phyloP scores from a whole-genome alignment of 2,888 invertebrate genomes.

The Iselma pallidipennis region DNA sequence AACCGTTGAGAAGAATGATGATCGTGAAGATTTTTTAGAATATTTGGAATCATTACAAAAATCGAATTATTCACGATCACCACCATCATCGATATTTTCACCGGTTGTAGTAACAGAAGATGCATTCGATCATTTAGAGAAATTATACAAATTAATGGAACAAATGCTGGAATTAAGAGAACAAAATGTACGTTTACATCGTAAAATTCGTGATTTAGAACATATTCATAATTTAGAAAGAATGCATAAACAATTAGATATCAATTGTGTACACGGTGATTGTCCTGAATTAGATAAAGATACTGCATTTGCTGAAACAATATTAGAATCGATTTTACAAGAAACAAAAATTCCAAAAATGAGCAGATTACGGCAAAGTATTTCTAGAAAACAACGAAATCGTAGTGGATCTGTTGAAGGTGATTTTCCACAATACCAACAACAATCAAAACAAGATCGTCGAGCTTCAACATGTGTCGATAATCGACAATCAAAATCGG shows the following conservation, averaged over 20 bases:
- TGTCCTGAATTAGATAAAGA: conserved; percentile 66
- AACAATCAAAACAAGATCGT: conserved; percentile 22
- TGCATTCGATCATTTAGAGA: conserved; percentile 78
- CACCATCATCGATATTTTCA: conserved; percentile 56
- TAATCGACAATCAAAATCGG: conserved; percentile 39
- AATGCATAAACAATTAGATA: conserved; percentile 60
- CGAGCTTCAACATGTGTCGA: conserved; percentile 17
- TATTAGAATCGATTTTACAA: conserved; percentile 67
- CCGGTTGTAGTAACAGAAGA: conserved; percentile 65
- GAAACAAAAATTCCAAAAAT: conserved; percentile 51
- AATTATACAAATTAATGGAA: conserved; percentile 75
- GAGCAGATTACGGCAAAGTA: conserved; percentile 57
- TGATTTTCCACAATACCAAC: conserved; percentile 1
- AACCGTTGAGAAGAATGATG: conserved; percentile 8
- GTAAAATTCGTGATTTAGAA: conserved; percentile 72
- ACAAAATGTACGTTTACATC: conserved; percentile 70
- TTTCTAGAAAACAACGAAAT: conserved; percentile 62
- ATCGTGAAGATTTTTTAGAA: conserved; percentile 54
- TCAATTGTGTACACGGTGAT: conserved; percentile 53
- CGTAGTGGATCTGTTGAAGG: conserved; percentile 63
- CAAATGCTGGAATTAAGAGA: conserved; percentile 73
- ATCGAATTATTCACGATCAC: conserved; percentile 8
- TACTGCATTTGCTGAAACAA: conserved; percentile 63
- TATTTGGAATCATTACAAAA: conserved; percentile 55
- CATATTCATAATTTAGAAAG: conserved; percentile 68